Conservation (phyloP, 2,797 vertebrate species). For the Aplochiton taeniatus region DNA sequence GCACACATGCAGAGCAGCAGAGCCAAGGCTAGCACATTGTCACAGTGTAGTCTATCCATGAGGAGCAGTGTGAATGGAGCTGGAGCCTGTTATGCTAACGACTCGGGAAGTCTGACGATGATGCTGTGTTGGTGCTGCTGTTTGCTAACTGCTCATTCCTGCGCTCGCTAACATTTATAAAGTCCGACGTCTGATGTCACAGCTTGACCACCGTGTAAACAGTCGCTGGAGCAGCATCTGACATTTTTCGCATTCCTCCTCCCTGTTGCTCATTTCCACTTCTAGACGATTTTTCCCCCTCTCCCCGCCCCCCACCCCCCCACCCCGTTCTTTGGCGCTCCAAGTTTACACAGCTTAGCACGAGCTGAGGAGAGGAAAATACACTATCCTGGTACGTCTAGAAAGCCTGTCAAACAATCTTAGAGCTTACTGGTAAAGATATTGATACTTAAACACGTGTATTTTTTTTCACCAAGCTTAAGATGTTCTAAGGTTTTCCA, state of each 20-base stretch:
- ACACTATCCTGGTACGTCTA: background rate
- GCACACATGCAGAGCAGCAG: constrained; percentile 58
- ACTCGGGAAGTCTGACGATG: constrained; percentile 15
- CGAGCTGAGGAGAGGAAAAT: constrained; percentile 40
- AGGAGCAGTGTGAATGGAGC: constrained; percentile 32
- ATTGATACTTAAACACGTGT: background rate
- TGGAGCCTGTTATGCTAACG: constrained; percentile 39
- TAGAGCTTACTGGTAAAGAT: background rate
- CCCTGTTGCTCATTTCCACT: constrained; percentile 70
- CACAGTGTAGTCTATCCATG: constrained; percentile 57
- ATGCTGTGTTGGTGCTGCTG: constrained; percentile 44
- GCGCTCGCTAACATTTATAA: constrained; percentile 75
- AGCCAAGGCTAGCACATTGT: constrained; percentile 42
- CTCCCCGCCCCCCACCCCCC: constrained; percentile 15
- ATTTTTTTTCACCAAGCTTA: background rate
- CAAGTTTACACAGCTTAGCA: constrained; percentile 60
- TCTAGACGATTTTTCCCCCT: constrained; percentile 54
- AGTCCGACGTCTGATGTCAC: constrained; percentile 79
- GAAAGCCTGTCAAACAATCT: background rate
- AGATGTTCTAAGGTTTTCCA: background rate
- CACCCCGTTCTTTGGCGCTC: constrained; percentile 51
- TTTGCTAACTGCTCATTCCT: constrained; percentile 66
- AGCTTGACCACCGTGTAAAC: constrained; percentile 77
- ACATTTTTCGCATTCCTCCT: constrained; percentile 83
- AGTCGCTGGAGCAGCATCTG: constrained; percentile 68